These are phyloP conservation scores for Pseudotriccus pelzelni DNA, from an alignment of 2,797 vertebrate genomes.

Conservation along the genomic window DNA sequence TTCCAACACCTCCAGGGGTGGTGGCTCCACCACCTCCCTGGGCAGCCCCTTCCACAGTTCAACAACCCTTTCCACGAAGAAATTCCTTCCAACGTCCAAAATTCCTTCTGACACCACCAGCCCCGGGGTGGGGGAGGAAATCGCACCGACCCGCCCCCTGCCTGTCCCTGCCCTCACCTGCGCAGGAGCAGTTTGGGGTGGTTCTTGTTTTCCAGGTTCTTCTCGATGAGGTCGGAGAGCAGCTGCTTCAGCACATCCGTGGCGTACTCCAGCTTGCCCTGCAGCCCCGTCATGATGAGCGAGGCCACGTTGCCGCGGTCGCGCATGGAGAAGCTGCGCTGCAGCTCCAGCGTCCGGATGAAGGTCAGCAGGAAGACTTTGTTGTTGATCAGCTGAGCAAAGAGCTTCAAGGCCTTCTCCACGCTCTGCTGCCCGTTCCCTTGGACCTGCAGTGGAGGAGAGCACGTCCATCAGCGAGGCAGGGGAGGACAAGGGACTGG, in stretches of 20 bases:
- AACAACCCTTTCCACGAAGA: rapidly evolving
- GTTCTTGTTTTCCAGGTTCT: slow-evolving; percentile 99
- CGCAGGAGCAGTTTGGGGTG: slow-evolving; percentile 95
- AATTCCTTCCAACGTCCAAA: neutral
- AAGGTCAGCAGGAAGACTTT: slow-evolving; percentile 97
- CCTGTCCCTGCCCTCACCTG: slow-evolving; percentile 73
- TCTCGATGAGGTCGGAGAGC: slow-evolving; percentile 95
- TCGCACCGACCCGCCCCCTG: neutral
- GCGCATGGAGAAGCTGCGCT: slow-evolving; percentile 97
- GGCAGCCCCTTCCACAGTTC: neutral
- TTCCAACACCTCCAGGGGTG: neutral
- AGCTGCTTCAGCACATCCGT: slow-evolving; percentile 97
- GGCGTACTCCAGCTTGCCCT: slow-evolving; percentile 93
- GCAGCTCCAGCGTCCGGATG: slow-evolving; percentile 93
- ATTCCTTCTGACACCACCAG: neutral
- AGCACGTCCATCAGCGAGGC: rapidly evolving
- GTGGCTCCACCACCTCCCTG: neutral
- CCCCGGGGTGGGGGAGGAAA: no score
- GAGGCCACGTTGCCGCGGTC: slow-evolving; percentile 97
- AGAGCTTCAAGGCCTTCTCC: slow-evolving; percentile 96
- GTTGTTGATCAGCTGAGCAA: slow-evolving; percentile 98
- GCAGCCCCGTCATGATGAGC: slow-evolving; percentile 96
- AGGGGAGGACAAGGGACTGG: rapidly evolving
- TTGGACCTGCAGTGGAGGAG: slow-evolving; percentile 80
- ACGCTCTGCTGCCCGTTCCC: slow-evolving; percentile 94